A percentile compares a stretch with the other conserved stretches of the same genome.
Conservation (phyloP, 2,797 vertebrate species). For the Hypotaenidia okinawae region DNA sequence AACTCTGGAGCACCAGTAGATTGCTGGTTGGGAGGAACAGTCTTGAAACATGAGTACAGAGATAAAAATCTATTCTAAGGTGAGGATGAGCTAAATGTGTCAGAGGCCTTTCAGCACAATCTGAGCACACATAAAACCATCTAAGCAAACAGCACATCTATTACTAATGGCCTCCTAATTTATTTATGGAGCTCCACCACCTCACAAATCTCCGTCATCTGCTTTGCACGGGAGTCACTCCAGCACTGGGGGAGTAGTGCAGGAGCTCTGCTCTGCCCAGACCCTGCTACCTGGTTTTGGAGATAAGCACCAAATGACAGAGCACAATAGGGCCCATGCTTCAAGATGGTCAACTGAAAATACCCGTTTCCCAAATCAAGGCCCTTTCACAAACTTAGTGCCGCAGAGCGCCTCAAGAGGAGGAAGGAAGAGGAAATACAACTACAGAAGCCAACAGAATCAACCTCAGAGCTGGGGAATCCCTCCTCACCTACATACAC, state of each 20-base stretch:
- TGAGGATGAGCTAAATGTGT: constrained; percentile 36
- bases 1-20: background rate
- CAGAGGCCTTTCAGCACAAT: constrained; percentile 39
- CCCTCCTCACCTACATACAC: constrained; percentile 6
- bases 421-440: constrained; percentile 30
- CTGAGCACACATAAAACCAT: background rate
- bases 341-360: constrained; percentile 11
- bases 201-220: background rate
- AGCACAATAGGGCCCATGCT: background rate
- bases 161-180: constrained; percentile 21
- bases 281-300: background rate
- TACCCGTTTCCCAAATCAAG: background rate
- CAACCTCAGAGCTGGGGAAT: constrained; percentile 48
- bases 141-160: constrained; percentile 7
- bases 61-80: constrained; percentile 62
- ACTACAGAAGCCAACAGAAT: constrained; percentile 23
- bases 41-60: constrained; percentile 40
- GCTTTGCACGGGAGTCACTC: background rate
- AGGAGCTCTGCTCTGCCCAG: background rate
- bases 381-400: background rate
- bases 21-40: constrained; percentile 18
- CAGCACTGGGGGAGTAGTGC: background rate
- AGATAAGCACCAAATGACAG: background rate
- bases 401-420: background rate
- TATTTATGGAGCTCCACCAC: constrained; percentile 12